Evolutionary conservation across 2,113 vertebrate genomes (phyloP), one percentile per base, ranked within the genome.

Genomic region (Turdus rufiventris): DNA sequence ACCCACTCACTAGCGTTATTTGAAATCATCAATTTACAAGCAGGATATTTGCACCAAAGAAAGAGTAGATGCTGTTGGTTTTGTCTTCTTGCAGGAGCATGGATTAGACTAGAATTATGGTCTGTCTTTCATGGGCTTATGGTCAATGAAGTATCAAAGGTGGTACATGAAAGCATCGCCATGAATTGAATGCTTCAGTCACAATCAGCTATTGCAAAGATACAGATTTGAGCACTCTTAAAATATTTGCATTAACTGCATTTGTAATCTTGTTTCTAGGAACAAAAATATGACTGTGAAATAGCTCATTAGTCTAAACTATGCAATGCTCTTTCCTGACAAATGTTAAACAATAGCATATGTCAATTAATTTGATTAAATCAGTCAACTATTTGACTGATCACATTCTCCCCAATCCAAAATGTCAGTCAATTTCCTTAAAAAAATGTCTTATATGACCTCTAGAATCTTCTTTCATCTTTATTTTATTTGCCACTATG

Each of bases 1-100:
- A 16, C 5, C 14, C 8, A 28, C 0, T 18, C 0, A 4, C 7
- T 4, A 16, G 11, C 38, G 26, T 84, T 42, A 51, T 40, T 62
- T 60, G 24, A 87, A 84, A 66, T 50, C 2, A 15, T 57, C 12
- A 34, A 16, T 70, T 63, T 47, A 47, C 28, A 74, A 71, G n/a
- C 18, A 71, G 36, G 14, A 9, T 85, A 40, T 47, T 77, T 74
- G 16, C 51, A 47, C 15, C 31, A 77, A 45, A 40, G 57, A 81
- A 81, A 54, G 15, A 33, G 7, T 34, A 70, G 33, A 14, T 67
- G 13, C 18, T 71, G 9, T 31, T 71, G 43, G 34, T 33, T 89
- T 75, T 89, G 48, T 62, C 23, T 62, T 71, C 0, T 0, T 43
- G 24, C 16, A 47, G 48, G 43, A 82, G 5, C 8, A 24, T 29